Evolutionary conservation across 2,797 vertebrate genomes (phyloP), one percentile per base, ranked within the genome.

Genomic region (Pangasius larnaudii): DNA sequence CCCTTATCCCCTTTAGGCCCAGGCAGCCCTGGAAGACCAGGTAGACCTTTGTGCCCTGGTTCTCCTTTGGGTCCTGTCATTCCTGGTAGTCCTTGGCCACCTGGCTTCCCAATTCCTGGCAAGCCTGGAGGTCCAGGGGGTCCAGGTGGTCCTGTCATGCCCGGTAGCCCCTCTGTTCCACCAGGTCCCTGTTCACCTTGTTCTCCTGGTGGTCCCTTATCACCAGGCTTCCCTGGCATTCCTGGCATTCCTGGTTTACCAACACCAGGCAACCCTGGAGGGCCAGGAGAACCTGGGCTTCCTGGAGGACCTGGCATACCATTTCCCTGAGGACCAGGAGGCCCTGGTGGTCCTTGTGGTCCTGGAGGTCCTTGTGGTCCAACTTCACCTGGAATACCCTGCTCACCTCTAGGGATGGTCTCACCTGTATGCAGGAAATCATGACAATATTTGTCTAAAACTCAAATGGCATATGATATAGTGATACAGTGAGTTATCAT

Each of bases 1-100:
- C 99, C 98, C 92, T 97, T 99, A 85, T 99, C 98, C 85, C 99
- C 99, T 95, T 99, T 99, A 14, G 96, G 96, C 51, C 98, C 98
- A 19, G 95, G 96, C 84, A 98, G 95, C 56, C 98, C 99, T 0
- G 97, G 97, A 58, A 95, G 94, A 89, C 99, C 98, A 5, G 98
- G 97, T 3, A 95, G 95, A 42, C 99, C 98, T 94, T 98, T 99
- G 93, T 97, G 96, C 65, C 98, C 99, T n/a, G 97, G 96, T 82
- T 99, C 98, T 19, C 97, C 98, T 94, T 97, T 98, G 0, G 91
- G 87, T 30, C 98, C 99, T 0, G 96, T 96, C 86, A 97, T 97
- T 56, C 98, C 98, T 91, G 98, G 97, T 89, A 98, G 92, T 90
- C 99, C 99, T 0, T 97, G 97, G 5, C 94, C 94, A 19, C 98